Base-by-base conservation (phyloP, 2,888 invertebrate species). In the Seladonia tumulorum region DNA sequence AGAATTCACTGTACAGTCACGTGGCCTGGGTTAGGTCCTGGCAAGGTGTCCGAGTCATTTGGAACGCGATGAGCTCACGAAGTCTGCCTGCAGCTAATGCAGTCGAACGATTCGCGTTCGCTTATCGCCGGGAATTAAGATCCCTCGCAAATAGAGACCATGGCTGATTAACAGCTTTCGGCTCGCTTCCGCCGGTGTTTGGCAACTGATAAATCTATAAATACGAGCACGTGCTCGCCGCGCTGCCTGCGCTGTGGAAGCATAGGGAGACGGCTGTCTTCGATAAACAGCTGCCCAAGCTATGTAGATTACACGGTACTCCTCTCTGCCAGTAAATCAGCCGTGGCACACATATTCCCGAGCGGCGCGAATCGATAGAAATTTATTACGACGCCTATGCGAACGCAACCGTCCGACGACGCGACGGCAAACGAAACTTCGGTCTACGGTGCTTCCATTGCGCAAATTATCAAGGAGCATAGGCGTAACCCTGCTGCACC, bases 161-260 rank as follows among this genome's bases (percentile, higher is more conserved):
- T 22, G 22, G 70, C 35, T 39, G 70, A 70, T 39, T 39, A 70
- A 39, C 70, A 12, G 68, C 57, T 70, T 63, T 68, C 75, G 63
- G 35, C 45, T 60, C 14, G 47, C 63, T 81, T 45, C 78, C 63
- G 63, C 4, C 60, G 71, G 74, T 47, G 45, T 83, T 84, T 84
- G 79, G 79, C 83, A 79, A 81, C 79, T 71, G 76, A 79, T 78
- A 82, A 78, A 71, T 57, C 86, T 90, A 87, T 87, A 84, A 87
- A 88, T 88, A 87, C 76, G 66, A 29, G 77, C 78, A 79, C 70
- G 81, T 81, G 83, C 57, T 60, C 12, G 68, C 53, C 16, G 35
- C 71, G n/a, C 25, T 70, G 49, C 16, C 42, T 49, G 14, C 2
- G 25, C 8, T 39, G 22, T 22, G 4, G 68, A 29, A 29, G n/a